Conservation (phyloP, 1,140 invertebrate species). For the Daktulosphaira vitifoliae region DNA sequence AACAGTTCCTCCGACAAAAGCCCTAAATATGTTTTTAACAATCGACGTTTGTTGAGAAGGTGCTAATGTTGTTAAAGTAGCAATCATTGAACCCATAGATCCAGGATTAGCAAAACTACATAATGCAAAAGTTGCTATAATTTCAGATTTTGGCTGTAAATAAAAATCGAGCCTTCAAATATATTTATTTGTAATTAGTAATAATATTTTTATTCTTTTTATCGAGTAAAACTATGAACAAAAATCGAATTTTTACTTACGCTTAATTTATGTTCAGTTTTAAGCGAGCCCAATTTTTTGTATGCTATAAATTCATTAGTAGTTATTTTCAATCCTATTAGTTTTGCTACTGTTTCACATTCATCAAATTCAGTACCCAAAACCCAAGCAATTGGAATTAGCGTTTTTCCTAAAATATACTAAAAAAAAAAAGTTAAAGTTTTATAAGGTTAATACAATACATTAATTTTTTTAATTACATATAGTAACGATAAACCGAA, state of each 20-base stretch:
- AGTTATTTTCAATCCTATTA: constrained; percentile 82
- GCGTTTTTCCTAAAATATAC: constrained; percentile 71
- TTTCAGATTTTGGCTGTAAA: constrained; percentile 58
- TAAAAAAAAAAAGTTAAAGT: constrained; percentile 50
- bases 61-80: constrained; percentile 66
- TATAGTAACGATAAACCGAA: too few species aligned
- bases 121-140: constrained; percentile 85
- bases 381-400: constrained; percentile 73
- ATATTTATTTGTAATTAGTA: too few species aligned
- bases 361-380: constrained; percentile 72
- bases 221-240: too few species aligned
- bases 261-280: constrained; percentile 48
- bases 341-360: constrained; percentile 64
- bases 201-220: too few species aligned
- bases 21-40: constrained; percentile 62
- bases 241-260: too few species aligned
- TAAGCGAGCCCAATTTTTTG: constrained; percentile 59
- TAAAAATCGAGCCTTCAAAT: too few species aligned
- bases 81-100: constrained; percentile 82
- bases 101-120: constrained; percentile 93
- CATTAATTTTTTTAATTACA: too few species aligned
- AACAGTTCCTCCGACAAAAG: constrained; percentile 76
- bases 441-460: too few species aligned
- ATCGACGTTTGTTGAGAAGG: constrained; percentile 64
- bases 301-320: constrained; percentile 92